A percentile compares a stretch with the other conserved stretches of the same genome.
phyloP scores from a whole-genome alignment of 2,113 vertebrate species.

The Sceloporus undulatus region DNA sequence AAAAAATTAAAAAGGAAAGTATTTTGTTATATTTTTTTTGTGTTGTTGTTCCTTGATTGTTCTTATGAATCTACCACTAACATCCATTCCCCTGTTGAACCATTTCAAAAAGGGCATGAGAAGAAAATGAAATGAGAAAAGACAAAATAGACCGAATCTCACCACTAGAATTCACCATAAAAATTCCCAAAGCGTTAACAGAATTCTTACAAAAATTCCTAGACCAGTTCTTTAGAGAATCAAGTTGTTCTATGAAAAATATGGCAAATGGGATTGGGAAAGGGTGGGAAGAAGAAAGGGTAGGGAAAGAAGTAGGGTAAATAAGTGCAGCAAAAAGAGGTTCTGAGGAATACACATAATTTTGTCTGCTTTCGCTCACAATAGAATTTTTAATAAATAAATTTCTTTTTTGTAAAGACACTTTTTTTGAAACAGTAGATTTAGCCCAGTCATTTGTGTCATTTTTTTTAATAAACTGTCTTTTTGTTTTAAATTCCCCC shows the following conservation, averaged over 20 bases:
- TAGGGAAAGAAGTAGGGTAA: slow-evolving; percentile 72
- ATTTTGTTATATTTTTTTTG: slow-evolving; percentile 58
- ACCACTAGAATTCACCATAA: slow-evolving; percentile 88
- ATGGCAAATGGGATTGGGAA: slow-evolving; percentile 71
- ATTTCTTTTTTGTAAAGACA: slow-evolving; percentile 99
- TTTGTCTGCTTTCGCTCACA: slow-evolving; percentile 96
- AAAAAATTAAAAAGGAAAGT: slow-evolving; percentile 87
- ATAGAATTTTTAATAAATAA: slow-evolving; percentile 99
- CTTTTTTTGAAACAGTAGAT: slow-evolving; percentile 98
- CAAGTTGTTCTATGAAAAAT: slow-evolving; percentile 81
- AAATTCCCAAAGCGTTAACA: slow-evolving; percentile 84
- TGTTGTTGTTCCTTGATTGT: slow-evolving; percentile 53
- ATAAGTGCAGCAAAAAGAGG: slow-evolving; percentile 92
- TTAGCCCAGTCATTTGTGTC: slow-evolving; percentile 96
- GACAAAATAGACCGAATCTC: slow-evolving; percentile 85
- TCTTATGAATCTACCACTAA: slow-evolving; percentile 91
- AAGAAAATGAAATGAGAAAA: slow-evolving; percentile 68
- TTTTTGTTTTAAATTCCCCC: slow-evolving; percentile 75
- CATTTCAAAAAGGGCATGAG: slow-evolving; percentile 81
- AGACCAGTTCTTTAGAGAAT: slow-evolving; percentile 79
- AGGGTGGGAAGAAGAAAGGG: slow-evolving; percentile 53
- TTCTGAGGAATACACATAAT: slow-evolving; percentile 93
- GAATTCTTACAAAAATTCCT: slow-evolving; percentile 86
- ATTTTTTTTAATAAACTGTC: slow-evolving; percentile 88
- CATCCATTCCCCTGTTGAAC: slow-evolving; percentile 87